These are phyloP conservation scores for Noctua janthe DNA, from an alignment of 2,888 invertebrate species.

Conservation along the genomic window DNA sequence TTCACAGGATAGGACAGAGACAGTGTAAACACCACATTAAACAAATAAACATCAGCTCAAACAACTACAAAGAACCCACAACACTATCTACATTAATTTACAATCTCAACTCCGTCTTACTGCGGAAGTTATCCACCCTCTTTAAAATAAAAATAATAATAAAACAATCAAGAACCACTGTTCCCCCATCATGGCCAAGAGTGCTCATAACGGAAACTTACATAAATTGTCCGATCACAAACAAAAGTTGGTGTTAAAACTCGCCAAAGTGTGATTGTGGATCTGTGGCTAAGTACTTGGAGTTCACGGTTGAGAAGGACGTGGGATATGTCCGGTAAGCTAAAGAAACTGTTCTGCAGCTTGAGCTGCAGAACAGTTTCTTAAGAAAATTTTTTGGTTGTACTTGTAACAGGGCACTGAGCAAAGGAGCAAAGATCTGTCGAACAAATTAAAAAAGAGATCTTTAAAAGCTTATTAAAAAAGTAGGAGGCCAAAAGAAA, in stretches of 20 bases:
- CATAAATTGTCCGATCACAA: constrained; percentile 80
- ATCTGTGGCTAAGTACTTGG: constrained; percentile 73
- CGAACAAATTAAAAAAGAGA: no score
- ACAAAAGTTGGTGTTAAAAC: constrained; percentile 79
- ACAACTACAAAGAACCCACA: not conserved
- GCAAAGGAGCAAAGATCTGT: no score
- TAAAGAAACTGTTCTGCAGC: no score
- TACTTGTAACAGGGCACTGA: no score
- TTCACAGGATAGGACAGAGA: no score
- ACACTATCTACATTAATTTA: not conserved
- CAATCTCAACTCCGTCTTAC: not conserved
- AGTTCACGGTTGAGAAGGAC: constrained; percentile 53
- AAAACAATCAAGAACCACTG: constrained; percentile 44
- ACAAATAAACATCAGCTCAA: not conserved
- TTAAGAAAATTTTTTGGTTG: no score
- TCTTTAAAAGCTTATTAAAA: no score
- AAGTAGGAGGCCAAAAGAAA: no score
- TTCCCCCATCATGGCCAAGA: constrained; percentile 48
- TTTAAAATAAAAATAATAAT: constrained; percentile 40
- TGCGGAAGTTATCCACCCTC: not conserved
- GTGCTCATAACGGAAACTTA: constrained; percentile 69
- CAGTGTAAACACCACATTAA: no score
- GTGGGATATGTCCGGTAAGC: constrained; percentile 19
- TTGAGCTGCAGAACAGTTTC: not conserved
- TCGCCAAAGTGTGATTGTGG: constrained; percentile 77